Conservation (phyloP, 2,888 invertebrate genomes). For the Leucophenga maculata region DNA sequence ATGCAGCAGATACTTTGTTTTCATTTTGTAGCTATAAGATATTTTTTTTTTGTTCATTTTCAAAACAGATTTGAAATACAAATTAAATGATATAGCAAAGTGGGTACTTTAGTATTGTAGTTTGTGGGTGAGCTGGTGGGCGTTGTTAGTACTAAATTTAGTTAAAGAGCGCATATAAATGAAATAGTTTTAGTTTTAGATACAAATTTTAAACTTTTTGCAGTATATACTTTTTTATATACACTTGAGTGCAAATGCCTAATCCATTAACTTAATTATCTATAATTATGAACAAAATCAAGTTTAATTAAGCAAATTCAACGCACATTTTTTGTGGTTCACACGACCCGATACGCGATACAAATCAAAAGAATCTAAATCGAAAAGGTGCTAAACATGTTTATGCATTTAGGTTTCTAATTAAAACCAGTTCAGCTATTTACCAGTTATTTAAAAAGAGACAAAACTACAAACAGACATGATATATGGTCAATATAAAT, state of each 20-base stretch:
- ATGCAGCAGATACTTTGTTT: neutral
- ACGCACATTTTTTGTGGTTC: no score
- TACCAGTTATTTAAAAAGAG: neutral
- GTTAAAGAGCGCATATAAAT: no score
- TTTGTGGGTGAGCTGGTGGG: no score
- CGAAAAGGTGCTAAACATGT: conserved; percentile 16
- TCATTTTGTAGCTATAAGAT: neutral
- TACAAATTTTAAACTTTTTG: no score
- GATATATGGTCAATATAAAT: neutral
- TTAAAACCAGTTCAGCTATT: conserved; percentile 17
- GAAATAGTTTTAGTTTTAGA: no score
- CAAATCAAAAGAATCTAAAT: neutral
- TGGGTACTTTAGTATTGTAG: no score
- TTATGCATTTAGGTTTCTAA: conserved; percentile 14
- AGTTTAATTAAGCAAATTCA: neutral
- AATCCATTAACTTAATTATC: conserved; percentile 15
- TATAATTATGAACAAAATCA: conserved; percentile 3
- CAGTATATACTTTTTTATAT: no score
- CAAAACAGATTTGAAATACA: no score
- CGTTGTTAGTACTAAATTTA: no score
- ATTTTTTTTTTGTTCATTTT: neutral
- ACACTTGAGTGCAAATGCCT: no score
- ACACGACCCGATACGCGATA: no score
- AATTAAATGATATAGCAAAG: no score
- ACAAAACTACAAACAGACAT: neutral